Base-by-base conservation (phyloP, 1,140 invertebrate species). In the Condylostylus longicornis region DNA sequence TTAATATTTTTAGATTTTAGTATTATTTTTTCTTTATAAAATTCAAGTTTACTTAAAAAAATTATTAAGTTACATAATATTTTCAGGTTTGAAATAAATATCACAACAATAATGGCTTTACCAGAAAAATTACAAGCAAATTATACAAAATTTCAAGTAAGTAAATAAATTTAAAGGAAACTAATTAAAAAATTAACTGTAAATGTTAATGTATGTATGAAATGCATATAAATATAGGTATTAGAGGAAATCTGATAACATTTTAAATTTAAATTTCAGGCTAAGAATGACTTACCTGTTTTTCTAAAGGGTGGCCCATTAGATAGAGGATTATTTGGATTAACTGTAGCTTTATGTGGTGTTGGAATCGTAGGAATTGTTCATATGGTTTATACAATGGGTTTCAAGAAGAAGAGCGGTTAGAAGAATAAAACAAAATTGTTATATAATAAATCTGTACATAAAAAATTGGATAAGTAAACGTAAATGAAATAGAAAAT, bases 141-240 rank as follows among this genome's bases (percentile, higher is more conserved):
- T 44, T 54, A 55, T 48, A 49, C 55, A 38, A 54, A 53, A 37
- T 60, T 60, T 35, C 57, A 60, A 44, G 57, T 49, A 23, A 29
- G 41, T 30, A n/a, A n/a, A 7, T 18, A 18, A 21, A 32, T 25
- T 33, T 10, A n/a, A n/a, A 7, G 0, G 3, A 21, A 5, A 23
- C n/a, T 15, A 20, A 19, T 23, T 1, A 21, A 5, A 22, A 18
- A 20, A 35, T 30, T 35, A 23, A 18, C 31, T 18, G 15, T 36
- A 3, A 14, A 20, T 27, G 30, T 21, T 13, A 19, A 38, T 12
- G 12, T 22, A 29, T 14, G 2, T 17, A 38, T 33, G 33, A 17
- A 31, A 22, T n/a, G 8, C n/a, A 29, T 9, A 18, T 34, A 14
- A 22, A 29, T 37, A 33, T 32, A 36, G n/a, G 31, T 28, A 32